Conservation (phyloP, 2,888 invertebrate species). For the Pristionchus arcanus region DNA sequence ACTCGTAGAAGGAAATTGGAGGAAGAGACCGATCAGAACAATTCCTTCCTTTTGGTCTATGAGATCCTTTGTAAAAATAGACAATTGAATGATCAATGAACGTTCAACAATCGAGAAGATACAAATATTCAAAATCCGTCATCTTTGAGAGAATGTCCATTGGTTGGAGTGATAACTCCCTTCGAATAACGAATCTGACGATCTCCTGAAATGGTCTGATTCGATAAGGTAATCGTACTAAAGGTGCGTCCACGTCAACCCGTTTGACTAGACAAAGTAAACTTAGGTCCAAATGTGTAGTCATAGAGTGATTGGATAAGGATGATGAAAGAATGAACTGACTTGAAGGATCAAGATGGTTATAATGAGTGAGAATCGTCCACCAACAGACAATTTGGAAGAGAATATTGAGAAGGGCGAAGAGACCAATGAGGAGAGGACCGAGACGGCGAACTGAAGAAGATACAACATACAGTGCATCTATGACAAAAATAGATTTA, state of each 20-base stretch:
- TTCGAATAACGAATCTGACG: conserved; percentile 36
- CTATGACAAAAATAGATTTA: not conserved
- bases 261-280: too few relatives aligned
- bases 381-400: conserved; percentile 30
- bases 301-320: not conserved
- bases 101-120: not conserved
- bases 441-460: conserved; percentile 40
- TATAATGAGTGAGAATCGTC: conserved; percentile 6
- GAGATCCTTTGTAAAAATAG: not conserved
- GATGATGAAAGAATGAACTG: not conserved
- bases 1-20: not conserved
- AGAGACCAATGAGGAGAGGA: not conserved
- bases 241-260: too few relatives aligned
- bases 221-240: not conserved
- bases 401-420: conserved; percentile 51
- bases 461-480: too few relatives aligned
- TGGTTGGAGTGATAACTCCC: conserved; percentile 35
- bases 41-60: not conserved
- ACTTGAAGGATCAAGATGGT: conserved; percentile 24
- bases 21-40: not conserved
- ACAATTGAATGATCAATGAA: not conserved
- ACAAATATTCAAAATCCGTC: conserved; percentile 39
- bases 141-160: not conserved
- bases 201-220: not conserved
- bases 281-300: too few relatives aligned